Base-by-base conservation (phyloP, 2,888 invertebrate species). In the Rhamnusium bicolor region DNA sequence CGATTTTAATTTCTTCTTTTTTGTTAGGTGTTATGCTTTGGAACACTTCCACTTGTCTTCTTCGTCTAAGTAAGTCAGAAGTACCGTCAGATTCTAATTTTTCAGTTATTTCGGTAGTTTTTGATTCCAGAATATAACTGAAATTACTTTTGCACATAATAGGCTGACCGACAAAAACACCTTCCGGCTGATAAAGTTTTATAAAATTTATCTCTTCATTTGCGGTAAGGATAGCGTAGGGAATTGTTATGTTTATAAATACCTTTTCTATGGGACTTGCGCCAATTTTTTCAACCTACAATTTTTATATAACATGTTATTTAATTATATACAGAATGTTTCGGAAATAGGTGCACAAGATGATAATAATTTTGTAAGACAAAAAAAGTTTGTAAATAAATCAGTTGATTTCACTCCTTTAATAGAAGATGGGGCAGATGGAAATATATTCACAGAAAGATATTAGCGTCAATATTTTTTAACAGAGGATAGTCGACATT, bases 211-310 rank as follows among this genome's bases (percentile, higher is more conserved):
- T 60, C 18, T 74, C 29, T 18, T 73, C 70, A 7, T 63, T 62
- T 12, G 71, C 29, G 1, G 72, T 61, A 24, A 65, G 19, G 3
- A 84, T 71, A 19, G 77, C 71, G 46, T 80, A 78, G 0, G 89
- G 90, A 24, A 90, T 79, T 29, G 78, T 76, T 12, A 90, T 76
- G 27, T 76, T 80, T 1, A 89, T 71, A 21, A 72, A 32, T 2
- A 87, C 85, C 72, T 85, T 84, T 12, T 87, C 84, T 4, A 89
- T 83, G 6, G 88, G 86, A 81, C 89, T 89, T 0, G 74, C 78
- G 16, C 89, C 89, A 65, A 86, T 85, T 79, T 88, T 89, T 76
- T 79, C 80, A 71, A 86, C 81, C 82, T 83, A 84, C 66, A 83
- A 80, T 24, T n/a, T 54, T 8, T 54, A 54, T 2, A 10, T 53